Base-by-base conservation (phyloP, 2,797 vertebrate species). In the Crax fasciolata region DNA sequence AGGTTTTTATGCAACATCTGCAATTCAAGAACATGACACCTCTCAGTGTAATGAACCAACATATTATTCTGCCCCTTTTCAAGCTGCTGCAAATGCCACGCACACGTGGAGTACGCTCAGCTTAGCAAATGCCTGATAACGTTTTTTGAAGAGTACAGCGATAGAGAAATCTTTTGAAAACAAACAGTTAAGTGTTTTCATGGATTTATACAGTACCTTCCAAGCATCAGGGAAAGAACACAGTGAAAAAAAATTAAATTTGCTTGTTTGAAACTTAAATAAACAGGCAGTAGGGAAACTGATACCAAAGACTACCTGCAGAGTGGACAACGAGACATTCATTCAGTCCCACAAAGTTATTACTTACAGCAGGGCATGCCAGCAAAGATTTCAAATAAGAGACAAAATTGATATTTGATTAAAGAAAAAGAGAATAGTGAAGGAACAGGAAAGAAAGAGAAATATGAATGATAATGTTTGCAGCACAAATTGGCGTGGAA, bases 401-500 rank as follows among this genome's bases (percentile, higher is more conserved):
- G 24, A 68, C 57, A 6, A 73, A 61, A 5, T 72, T 58, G 1
- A 11, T 17, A 38, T n/a, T 46, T 43, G 4, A 46, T 32, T 23
- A 6, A 51, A 54, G 25, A 43, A 52, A 41, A 1, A 12, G 6
- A 16, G 6, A 32, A 46, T 6, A 35, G 13, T 0, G 0, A 84
- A 49, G 65, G 38, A 41, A 58, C 18, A 58, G 72, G 62, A n/a
- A 39, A 44, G 46, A 70, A 54, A 51, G 28, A 74, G 39, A 66
- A 73, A 58, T 25, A 25, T 4, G 4, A 6, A 54, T 55, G 21
- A 7, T 14, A 6, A 27, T 3, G 8, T 15, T 30, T 54, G 80
- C 1, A 0, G 83, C 52, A 57, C 30, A 6, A n/a, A 44, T 10
- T 21, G 23, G 41, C 7, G 2, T 0, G 6, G 43, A 39, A 15